phyloP scores from a whole-genome alignment of 2,113 vertebrate genomes.

The Isurus oxyrinchus region DNA sequence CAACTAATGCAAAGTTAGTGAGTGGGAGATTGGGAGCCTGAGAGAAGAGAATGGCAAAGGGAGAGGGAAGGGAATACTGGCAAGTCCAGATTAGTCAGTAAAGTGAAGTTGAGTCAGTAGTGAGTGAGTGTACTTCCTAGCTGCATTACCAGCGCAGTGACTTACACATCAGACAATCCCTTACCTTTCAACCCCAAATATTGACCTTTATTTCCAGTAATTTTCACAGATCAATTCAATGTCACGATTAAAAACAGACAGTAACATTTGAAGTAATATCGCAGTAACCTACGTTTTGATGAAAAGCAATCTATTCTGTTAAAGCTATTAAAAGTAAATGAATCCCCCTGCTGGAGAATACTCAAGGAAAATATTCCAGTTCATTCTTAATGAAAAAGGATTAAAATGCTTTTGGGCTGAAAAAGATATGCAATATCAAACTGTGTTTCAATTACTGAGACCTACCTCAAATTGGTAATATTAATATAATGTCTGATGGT shows the following conservation, averaged over 20 bases:
- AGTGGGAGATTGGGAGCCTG: background rate
- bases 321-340: background rate
- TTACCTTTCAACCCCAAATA: background rate
- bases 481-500: background rate
- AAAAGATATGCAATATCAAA: background rate
- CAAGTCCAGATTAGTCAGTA: background rate
- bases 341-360: background rate
- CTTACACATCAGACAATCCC: background rate
- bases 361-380: background rate
- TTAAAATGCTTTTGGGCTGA: background rate
- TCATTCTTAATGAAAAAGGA: background rate
- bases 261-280: background rate
- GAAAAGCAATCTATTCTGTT: background rate
- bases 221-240: background rate
- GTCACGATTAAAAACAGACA: background rate
- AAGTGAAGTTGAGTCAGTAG: background rate
- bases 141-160: background rate
- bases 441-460: background rate
- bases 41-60: background rate
- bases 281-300: background rate
- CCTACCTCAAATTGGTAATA: background rate
- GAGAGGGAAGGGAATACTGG: too few species aligned
- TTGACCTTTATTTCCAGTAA: background rate
- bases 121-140: background rate
- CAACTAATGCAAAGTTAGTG: background rate